Conservation (phyloP, 2,888 invertebrate genomes). For the Lypha dubia region DNA sequence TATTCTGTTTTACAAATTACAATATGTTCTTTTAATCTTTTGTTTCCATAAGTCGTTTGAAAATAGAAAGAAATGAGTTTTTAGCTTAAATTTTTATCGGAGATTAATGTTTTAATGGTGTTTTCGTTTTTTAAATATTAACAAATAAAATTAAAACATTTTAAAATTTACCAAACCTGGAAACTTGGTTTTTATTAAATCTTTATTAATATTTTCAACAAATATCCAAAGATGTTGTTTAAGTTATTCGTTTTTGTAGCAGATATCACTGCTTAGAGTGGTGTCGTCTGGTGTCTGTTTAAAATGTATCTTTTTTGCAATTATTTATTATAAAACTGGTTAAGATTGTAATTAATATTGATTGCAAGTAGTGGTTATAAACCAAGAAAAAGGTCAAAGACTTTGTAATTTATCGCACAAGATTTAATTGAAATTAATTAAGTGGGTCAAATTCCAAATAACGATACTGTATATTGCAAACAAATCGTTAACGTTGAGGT, state of each 20-base stretch:
- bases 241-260: constrained; percentile 19
- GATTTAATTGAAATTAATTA: neutral
- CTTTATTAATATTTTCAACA: neutral
- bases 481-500: neutral
- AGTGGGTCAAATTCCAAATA: neutral
- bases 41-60: constrained; percentile 31
- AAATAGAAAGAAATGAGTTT: constrained; percentile 44
- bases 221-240: constrained; percentile 9
- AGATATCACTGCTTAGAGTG: neutral
- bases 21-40: constrained; percentile 54
- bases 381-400: constrained; percentile 19
- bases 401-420: constrained; percentile 9
- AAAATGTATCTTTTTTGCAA: neutral
- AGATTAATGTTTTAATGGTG: constrained; percentile 34
- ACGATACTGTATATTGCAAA: too few relatives aligned
- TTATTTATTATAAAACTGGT: constrained; percentile 23
- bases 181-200: neutral
- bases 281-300: neutral
- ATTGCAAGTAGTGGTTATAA: constrained; percentile 28
- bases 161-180: neutral
- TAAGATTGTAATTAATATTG: constrained; percentile 49
- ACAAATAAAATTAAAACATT: neutral
- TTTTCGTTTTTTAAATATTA: constrained; percentile 6
- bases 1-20: constrained; percentile 39
- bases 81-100: neutral